phyloP scores from a whole-genome alignment of 2,113 vertebrate species.

The Macquaria australasica region DNA sequence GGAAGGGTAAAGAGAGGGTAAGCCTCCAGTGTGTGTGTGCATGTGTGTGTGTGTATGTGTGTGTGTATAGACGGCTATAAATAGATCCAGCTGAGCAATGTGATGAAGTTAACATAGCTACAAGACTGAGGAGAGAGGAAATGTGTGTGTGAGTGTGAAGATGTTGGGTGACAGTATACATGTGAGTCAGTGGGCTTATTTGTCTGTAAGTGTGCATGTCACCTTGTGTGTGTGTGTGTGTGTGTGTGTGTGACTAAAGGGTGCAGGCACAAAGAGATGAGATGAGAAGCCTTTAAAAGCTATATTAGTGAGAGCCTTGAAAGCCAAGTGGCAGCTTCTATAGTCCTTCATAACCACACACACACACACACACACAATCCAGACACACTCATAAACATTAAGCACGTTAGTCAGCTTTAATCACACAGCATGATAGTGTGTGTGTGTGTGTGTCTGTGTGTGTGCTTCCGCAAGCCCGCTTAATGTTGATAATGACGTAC shows the following conservation, averaged over 20 bases:
- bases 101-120: slow-evolving; percentile 31
- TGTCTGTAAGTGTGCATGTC: background rate
- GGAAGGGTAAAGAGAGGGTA: slow-evolving; percentile 46
- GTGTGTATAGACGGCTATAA: slow-evolving; percentile 14
- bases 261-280: slow-evolving; percentile 28
- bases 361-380: slow-evolving; percentile 22
- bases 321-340: slow-evolving; percentile 76
- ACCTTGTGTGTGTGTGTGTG: background rate
- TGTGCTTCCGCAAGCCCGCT: slow-evolving; percentile 58
- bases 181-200: slow-evolving; percentile 36
- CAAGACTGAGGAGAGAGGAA: slow-evolving; percentile 6
- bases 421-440: slow-evolving; percentile 56
- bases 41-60: slow-evolving; percentile 13
- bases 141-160: slow-evolving; percentile 15
- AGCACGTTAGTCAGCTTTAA: slow-evolving; percentile 69
- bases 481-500: slow-evolving; percentile 73
- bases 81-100: slow-evolving; percentile 50
- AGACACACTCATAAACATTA: slow-evolving; percentile 49
- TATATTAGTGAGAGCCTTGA: slow-evolving; percentile 73
- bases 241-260: slow-evolving; percentile 12
- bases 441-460: slow-evolving; percentile 36
- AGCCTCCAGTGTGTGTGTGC: slow-evolving; percentile 1
- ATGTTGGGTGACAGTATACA: slow-evolving; percentile 25
- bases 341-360: slow-evolving; percentile 35
- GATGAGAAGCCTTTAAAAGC: slow-evolving; percentile 69